Evolutionary conservation across 1,140 invertebrate species (phyloP), one percentile per base, ranked within the genome.

Genomic region (Sycophila sp.): DNA sequence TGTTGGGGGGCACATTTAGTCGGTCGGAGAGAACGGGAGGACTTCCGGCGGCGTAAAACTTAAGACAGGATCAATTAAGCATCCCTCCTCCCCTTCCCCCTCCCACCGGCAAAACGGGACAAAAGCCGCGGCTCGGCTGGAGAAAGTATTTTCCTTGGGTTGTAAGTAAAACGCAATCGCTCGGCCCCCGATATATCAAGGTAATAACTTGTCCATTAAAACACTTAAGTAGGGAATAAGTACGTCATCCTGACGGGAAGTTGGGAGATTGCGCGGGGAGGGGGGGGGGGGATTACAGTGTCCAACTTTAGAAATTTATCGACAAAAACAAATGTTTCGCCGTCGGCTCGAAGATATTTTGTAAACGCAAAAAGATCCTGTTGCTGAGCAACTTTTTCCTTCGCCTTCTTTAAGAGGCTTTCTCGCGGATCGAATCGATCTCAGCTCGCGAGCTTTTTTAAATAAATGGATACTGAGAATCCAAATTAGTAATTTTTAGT

Each of bases 161-260:
- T 19, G 17, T 45, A 60, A 42, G 26, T 22, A 55, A 56, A 49
- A 58, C 26, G 36, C 22, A 51, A 55, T 65, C 32, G 49, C 30
- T 2, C 2, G 49, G 49, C 4, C 7, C 13, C 64, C 53, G 51
- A 56, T 68, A 68, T 49, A 68, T 59, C 30, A 59, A 47, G 42
- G 26, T 68, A 56, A 67, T 58, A 68, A 68, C 65, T 59, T 69
- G 66, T 60, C 56, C 66, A 69, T 69, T 69, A 69, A 60, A 69
- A 60, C 34, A 62, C 58, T 62, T 49, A 69, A 69, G 66, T 60
- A 69, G 47, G 32, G 45, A 60, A 60, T 60, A 69, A 69, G 66
- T 69, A 60, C 56, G 34, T 42, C 38, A 51, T 22, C 6, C 15
- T 40, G 42, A 51, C 58, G 19, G 47, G 51, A 42, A 67, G 7